Evolutionary conservation across 2,113 vertebrate species (phyloP).

Genomic region (Elachura formosa): DNA sequence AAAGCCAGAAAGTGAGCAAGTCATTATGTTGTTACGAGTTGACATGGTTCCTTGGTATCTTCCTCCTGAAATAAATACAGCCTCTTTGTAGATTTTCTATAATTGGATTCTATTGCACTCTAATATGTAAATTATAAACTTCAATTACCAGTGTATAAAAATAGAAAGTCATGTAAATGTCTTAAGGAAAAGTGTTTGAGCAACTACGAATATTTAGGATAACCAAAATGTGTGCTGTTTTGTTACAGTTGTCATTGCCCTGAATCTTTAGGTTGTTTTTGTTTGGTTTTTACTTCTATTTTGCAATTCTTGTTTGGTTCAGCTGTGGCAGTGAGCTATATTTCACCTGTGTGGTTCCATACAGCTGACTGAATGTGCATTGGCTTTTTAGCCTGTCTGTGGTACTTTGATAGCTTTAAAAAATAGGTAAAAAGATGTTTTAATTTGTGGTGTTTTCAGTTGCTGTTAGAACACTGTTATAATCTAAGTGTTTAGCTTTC

Average conservation of each 20-base stretch:
- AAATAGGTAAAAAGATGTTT: neutral
- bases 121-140: conserved; percentile 56
- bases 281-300: neutral
- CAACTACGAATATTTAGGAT: neutral
- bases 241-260: neutral
- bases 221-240: neutral
- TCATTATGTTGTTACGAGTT: conserved; percentile 31
- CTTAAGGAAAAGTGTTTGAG: neutral
- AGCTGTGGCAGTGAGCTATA: neutral
- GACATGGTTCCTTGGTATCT: conserved; percentile 5
- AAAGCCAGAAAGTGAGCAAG: conserved; percentile 44
- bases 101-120: conserved; percentile 43
- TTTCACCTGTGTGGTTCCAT: neutral
- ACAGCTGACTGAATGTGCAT: neutral
- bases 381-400: neutral
- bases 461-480: neutral
- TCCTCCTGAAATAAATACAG: conserved; percentile 32
- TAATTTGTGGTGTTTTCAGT: neutral
- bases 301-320: neutral
- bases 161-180: conserved; percentile 11
- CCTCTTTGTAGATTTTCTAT: conserved; percentile 26
- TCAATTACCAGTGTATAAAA: conserved; percentile 43
- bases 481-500: neutral
- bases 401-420: neutral
- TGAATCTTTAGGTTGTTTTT: neutral